Conservation (phyloP, 92 coral and sea anemone genomes). For the Parazoanthus darwini region DNA sequence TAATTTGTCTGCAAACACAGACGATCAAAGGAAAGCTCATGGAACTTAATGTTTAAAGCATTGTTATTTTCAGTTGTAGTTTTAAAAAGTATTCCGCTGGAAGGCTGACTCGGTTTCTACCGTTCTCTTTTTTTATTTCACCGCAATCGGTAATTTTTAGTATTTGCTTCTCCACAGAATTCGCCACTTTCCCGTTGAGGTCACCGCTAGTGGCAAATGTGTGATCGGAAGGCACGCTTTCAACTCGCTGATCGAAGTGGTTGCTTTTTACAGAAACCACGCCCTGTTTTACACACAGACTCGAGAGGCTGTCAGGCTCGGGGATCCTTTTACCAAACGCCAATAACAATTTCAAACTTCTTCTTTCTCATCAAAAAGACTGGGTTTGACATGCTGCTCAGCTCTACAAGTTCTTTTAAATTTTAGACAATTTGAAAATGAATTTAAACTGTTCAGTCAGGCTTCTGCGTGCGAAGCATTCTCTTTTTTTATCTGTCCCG, state of each 20-base stretch:
- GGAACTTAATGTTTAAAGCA: too few species aligned
- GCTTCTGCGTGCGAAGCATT: too few species aligned
- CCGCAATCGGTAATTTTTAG: too few species aligned
- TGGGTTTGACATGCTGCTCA: not conserved
- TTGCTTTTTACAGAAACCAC: slow-evolving; percentile 69
- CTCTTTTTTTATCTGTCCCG: too few species aligned
- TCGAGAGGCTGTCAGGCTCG: slow-evolving; percentile 83
- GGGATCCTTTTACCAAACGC: slow-evolving; percentile 71
- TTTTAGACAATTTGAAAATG: too few species aligned
- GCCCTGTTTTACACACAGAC: slow-evolving; percentile 89
- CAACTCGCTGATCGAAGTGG: slow-evolving; percentile 81
- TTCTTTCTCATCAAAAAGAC: not conserved
- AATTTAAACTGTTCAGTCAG: too few species aligned
- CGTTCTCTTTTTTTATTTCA: too few species aligned
- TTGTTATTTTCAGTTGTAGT: too few species aligned
- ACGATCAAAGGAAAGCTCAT: too few species aligned
- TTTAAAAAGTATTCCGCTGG: too few species aligned
- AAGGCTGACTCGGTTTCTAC: not conserved
- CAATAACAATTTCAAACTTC: not conserved
- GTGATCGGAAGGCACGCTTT: slow-evolving; percentile 90
- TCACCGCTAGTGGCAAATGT: slow-evolving; percentile 83
- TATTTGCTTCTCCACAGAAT: slow-evolving; percentile 59
- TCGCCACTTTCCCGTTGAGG: slow-evolving; percentile 97
- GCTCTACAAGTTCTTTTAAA: not conserved
- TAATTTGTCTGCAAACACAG: too few species aligned